Evolutionary conservation across 2,113 vertebrate species (phyloP).

Genomic region (Centropristis striata): DNA sequence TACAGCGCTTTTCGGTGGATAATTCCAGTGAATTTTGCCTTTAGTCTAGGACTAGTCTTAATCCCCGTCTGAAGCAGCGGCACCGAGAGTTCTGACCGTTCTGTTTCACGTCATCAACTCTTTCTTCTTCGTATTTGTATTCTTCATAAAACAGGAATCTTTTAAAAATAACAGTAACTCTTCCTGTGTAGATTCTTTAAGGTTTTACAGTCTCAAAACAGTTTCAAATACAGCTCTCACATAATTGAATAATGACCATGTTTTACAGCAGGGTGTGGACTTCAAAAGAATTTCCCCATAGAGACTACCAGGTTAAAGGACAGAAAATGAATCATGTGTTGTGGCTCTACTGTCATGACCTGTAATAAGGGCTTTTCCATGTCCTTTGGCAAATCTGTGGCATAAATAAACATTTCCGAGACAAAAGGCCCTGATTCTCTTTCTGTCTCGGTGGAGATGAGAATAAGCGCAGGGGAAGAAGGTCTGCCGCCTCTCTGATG

Average conservation of each 20-base stretch:
- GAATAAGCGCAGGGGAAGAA: slow-evolving; percentile 60
- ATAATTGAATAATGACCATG: slow-evolving; percentile 75
- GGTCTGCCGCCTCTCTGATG: slow-evolving; percentile 74
- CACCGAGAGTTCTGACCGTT: slow-evolving; percentile 7
- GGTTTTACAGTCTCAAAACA: slow-evolving; percentile 30
- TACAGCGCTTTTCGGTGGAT: not conserved
- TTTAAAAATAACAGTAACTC: slow-evolving; percentile 1
- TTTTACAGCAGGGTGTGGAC: slow-evolving; percentile 76
- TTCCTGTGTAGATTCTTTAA: slow-evolving; percentile 18
- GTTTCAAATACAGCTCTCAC: slow-evolving; percentile 54
- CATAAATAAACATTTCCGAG: slow-evolving; percentile 75
- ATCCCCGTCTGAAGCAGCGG: slow-evolving; percentile 7
- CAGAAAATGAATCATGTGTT: slow-evolving; percentile 74
- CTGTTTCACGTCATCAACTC: slow-evolving; percentile 6
- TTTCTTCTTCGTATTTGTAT: not conserved
- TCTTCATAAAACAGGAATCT: slow-evolving; percentile 6
- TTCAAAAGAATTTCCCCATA: slow-evolving; percentile 63
- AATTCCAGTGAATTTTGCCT: slow-evolving; percentile 8
- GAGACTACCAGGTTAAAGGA: slow-evolving; percentile 75
- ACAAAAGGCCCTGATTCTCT: slow-evolving; percentile 68
- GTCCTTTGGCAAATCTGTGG: slow-evolving; percentile 71
- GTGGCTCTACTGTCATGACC: slow-evolving; percentile 72
- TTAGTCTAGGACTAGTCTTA: not conserved
- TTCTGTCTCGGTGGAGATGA: slow-evolving; percentile 58
- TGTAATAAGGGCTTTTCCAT: slow-evolving; percentile 79